phyloP scores from a whole-genome alignment of 2,113 vertebrate species.

The Acanthisitta chloris region DNA sequence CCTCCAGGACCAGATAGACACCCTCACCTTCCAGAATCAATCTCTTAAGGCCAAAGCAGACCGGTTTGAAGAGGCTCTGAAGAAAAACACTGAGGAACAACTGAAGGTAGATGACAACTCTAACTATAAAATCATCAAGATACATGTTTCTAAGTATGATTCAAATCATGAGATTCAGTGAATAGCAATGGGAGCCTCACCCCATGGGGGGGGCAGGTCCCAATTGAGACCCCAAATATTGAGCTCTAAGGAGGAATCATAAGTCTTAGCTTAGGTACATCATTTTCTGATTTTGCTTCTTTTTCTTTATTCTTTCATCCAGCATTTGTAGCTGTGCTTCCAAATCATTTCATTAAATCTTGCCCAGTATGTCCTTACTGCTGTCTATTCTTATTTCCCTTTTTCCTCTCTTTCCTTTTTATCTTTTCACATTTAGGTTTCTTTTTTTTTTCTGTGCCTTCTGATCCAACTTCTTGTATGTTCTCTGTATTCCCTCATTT shows the following conservation, averaged over 20 bases:
- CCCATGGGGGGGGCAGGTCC: neutral
- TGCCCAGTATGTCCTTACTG: neutral
- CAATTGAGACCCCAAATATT: neutral
- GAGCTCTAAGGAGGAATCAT: neutral
- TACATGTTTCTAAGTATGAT: neutral
- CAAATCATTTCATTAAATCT: neutral
- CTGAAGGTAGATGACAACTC: slow-evolving; percentile 80
- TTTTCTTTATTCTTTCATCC: neutral
- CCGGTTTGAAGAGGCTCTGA: slow-evolving; percentile 93
- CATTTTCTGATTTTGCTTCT: neutral
- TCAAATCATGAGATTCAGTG: accelerated
- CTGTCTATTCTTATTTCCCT: neutral
- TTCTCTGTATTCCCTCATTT: neutral
- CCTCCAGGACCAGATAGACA: slow-evolving; percentile 94
- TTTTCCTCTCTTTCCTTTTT: neutral
- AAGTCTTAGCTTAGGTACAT: neutral
- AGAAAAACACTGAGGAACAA: slow-evolving; percentile 91
- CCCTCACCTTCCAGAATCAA: slow-evolving; percentile 93
- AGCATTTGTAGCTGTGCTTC: neutral
- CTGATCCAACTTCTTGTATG: neutral
- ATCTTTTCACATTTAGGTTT: neutral
- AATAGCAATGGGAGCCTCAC: neutral
- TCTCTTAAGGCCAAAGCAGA: slow-evolving; percentile 90
- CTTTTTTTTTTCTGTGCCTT: neutral
- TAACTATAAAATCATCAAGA: neutral